Percentiles rank a stretch among this genome's conserved stretches.
phyloP scores from a whole-genome alignment of 2,888 invertebrate species.

The Noctua fimbriata region DNA sequence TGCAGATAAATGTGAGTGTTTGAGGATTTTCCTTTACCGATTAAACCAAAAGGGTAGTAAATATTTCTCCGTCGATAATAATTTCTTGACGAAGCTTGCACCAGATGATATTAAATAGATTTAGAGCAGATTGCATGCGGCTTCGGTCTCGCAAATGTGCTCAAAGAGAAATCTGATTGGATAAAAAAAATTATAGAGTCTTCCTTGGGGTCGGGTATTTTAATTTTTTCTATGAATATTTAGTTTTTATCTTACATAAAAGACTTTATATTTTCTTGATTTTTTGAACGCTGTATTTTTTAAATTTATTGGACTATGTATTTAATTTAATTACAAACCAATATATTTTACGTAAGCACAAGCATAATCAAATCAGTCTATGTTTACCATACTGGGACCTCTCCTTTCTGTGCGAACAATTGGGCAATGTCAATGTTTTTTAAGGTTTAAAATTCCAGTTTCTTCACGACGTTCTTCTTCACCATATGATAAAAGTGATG shows the following conservation, averaged over 20 bases:
- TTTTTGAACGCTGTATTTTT: neutral
- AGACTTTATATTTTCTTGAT: neutral
- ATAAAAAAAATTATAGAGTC: slow-evolving; percentile 22
- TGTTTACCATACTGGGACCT: neutral
- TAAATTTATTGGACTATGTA: neutral
- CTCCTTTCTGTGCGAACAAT: neutral
- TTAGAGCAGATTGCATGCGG: slow-evolving; percentile 25
- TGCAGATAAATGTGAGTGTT: neutral
- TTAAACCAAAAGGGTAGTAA: neutral
- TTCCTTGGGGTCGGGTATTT: neutral
- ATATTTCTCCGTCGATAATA: neutral
- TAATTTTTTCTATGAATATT: slow-evolving; percentile 14
- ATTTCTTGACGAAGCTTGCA: slow-evolving; percentile 12
- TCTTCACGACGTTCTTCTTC: neutral
- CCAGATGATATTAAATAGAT: slow-evolving; percentile 23
- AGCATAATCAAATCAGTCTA: neutral
- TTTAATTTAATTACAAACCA: neutral
- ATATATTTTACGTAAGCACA: neutral
- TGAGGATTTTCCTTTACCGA: neutral
- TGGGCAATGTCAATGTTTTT: neutral
- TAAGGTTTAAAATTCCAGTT: neutral
- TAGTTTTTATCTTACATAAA: neutral
- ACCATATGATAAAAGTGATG: neutral
- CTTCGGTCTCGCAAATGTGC: slow-evolving; percentile 15
- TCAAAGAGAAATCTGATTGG: slow-evolving; percentile 43